Conservation (phyloP, 92 coral and sea anemone genomes). For the Parazoanthus darwini region DNA sequence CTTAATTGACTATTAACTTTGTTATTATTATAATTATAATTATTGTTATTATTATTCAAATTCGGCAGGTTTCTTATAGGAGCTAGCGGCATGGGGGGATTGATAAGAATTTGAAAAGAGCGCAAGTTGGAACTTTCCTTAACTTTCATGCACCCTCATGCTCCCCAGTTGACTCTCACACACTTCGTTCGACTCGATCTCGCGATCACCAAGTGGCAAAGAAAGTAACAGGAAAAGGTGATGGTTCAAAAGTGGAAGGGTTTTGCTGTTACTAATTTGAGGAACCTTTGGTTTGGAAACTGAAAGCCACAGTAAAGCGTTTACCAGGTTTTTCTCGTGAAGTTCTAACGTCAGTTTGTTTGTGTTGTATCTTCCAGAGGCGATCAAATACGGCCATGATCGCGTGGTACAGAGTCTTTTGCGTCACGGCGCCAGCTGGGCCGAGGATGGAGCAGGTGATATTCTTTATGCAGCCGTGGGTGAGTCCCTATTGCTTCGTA, state of each 20-base stretch:
- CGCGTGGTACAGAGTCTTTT: constrained; percentile 77
- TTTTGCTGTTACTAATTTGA: no score
- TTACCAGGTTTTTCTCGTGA: no score
- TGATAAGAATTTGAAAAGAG: no score
- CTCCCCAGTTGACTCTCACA: not conserved
- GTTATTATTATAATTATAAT: no score
- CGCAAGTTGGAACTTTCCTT: not conserved
- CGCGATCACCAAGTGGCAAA: not conserved
- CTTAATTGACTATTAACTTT: no score
- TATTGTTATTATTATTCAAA: no score
- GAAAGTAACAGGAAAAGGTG: not conserved
- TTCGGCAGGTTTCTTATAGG: no score
- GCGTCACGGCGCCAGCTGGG: constrained; percentile 94
- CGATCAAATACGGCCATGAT: constrained; percentile 78
- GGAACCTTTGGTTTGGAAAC: not conserved
- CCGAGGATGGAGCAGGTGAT: constrained; percentile 88
- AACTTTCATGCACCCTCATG: not conserved
- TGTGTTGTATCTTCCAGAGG: constrained; percentile 56
- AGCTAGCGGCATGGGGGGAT: no score
- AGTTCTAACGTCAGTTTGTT: not conserved
- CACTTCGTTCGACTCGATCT: not conserved
- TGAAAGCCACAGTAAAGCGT: not conserved
- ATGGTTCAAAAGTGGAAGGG: no score
- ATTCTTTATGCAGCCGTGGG: constrained; percentile 81
- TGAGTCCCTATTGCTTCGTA: constrained; percentile 33